Percentiles rank a stretch among this genome's conserved stretches.
Evolutionary conservation across 2,113 vertebrate genomes (phyloP).

Genomic region (Pholis gunnellus): DNA sequence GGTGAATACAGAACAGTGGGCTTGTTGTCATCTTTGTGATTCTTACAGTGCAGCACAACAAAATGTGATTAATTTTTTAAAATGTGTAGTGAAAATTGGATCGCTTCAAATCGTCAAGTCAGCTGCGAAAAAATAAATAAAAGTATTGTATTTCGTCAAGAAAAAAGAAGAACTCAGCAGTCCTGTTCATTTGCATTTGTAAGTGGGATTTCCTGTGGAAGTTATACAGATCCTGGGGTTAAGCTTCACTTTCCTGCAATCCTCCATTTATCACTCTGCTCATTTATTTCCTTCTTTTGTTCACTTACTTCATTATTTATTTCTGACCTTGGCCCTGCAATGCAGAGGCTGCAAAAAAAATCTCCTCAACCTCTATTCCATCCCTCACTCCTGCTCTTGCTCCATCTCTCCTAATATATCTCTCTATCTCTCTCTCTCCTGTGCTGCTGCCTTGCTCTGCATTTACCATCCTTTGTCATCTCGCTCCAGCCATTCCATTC

Average conservation of each 20-base stretch:
- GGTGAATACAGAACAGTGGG: not conserved
- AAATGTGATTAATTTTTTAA: not conserved
- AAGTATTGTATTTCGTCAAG: not conserved
- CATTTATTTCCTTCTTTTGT: slow-evolving; percentile 44
- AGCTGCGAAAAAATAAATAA: not conserved
- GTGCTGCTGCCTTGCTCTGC: not conserved
- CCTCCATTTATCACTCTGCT: slow-evolving; percentile 32
- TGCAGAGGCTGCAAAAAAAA: slow-evolving; percentile 59
- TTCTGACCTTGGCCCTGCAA: slow-evolving; percentile 60
- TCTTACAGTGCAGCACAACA: not conserved
- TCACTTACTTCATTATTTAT: slow-evolving; percentile 62
- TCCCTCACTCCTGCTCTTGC: slow-evolving; percentile 4
- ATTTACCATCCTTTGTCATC: not conserved
- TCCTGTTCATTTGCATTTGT: not conserved
- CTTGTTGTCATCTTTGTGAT: too few relatives aligned
- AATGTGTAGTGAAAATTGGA: not conserved
- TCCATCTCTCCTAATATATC: not conserved
- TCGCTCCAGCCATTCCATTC: not conserved
- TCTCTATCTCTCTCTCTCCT: not conserved
- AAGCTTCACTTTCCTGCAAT: slow-evolving; percentile 24
- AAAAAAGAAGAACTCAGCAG: not conserved
- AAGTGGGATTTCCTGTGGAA: not conserved
- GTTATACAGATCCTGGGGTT: not conserved
- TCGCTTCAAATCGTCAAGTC: not conserved
- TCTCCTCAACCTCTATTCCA: slow-evolving; percentile 36